phyloP scores from a whole-genome alignment of 2,113 vertebrate species.

The Erythrocercus mccallii region DNA sequence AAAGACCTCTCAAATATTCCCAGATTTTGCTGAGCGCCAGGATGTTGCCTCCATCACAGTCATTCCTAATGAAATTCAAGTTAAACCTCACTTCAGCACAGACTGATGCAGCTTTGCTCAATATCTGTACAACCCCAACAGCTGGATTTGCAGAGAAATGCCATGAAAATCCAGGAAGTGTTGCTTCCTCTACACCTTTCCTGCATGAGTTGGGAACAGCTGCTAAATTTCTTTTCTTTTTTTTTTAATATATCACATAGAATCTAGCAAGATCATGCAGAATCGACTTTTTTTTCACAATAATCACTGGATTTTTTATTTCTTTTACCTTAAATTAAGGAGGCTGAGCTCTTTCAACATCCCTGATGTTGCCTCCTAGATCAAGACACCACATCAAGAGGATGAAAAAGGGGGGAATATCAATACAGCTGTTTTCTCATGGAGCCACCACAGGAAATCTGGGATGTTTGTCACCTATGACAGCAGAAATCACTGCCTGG shows the following conservation, averaged over 20 bases:
- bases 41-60: not conserved
- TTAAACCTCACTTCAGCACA: not conserved
- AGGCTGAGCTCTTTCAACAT: not conserved
- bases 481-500: not conserved
- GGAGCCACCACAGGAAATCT: not conserved
- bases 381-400: rapidly evolving
- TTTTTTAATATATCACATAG: not conserved
- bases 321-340: not conserved
- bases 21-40: not conserved
- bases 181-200: not conserved
- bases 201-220: not conserved
- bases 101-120: not conserved
- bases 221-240: not conserved
- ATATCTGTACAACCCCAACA: not conserved
- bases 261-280: not conserved
- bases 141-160: not conserved
- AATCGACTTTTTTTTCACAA: not conserved
- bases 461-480: not conserved
- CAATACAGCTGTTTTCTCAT: not conserved
- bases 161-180: not conserved
- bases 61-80: not conserved
- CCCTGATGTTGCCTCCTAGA: rapidly evolving
- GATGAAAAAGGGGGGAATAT: not conserved
- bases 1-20: not conserved
- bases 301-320: not conserved